Conservation (phyloP, 2,113 vertebrate genomes). For the Origma solitaria region DNA sequence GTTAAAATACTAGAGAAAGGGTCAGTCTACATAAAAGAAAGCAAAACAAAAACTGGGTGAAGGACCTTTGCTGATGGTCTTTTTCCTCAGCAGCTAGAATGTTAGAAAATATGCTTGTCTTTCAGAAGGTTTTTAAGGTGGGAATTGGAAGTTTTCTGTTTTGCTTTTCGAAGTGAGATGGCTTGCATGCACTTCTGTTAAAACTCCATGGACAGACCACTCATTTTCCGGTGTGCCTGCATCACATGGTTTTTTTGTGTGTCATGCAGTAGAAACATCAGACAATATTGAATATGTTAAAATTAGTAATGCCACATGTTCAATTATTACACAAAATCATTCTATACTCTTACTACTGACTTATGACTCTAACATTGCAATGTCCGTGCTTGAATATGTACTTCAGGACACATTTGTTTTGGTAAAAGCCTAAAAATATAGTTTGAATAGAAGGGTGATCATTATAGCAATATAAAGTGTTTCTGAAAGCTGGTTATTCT, state of each 20-base stretch:
- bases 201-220: neutral
- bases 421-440: neutral
- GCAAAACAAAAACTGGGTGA: neutral
- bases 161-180: neutral
- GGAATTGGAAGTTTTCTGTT: neutral
- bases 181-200: neutral
- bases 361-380: neutral
- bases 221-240: neutral
- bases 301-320: neutral
- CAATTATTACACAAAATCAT: neutral
- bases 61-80: neutral
- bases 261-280: neutral
- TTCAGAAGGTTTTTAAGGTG: neutral
- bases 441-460: neutral
- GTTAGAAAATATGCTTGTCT: neutral
- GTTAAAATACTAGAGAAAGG: neutral
- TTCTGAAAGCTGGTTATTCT: neutral
- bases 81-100: neutral
- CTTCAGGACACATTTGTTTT: neutral
- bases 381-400: neutral
- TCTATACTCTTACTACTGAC: neutral
- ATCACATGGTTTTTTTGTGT: neutral
- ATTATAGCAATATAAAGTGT: neutral
- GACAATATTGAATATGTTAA: neutral
- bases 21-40: neutral